Percentiles rank a stretch among this genome's conserved stretches.
These are phyloP conservation scores for Spinus pinus DNA, from an alignment of 2,797 vertebrate genomes.

Conservation along the genomic window DNA sequence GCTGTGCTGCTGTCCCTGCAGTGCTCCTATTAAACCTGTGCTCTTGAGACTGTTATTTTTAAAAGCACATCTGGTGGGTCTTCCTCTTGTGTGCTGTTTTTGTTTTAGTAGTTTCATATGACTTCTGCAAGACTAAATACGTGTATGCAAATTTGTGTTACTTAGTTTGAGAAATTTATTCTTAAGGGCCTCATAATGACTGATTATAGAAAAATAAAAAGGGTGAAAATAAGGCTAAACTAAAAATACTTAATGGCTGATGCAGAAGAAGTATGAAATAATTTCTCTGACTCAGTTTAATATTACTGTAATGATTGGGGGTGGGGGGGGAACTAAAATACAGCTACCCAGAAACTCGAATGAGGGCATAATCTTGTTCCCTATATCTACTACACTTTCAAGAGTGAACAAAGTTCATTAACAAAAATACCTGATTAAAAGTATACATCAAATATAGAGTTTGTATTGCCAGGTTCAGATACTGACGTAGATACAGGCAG, in stretches of 20 bases:
- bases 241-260: not conserved
- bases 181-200: not conserved
- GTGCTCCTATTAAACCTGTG: not conserved
- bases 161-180: not conserved
- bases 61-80: not conserved
- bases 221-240: not conserved
- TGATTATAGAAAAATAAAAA: not conserved
- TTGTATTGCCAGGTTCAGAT: not conserved
- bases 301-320: not conserved
- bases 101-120: not conserved
- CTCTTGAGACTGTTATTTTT: not conserved
- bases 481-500: fast-evolving
- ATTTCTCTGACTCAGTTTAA: not conserved
- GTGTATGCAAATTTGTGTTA: not conserved
- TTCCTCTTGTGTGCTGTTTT: not conserved
- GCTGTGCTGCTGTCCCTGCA: not conserved
- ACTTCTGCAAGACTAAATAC: not conserved
- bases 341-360: not conserved
- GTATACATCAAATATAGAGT: not conserved
- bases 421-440: not conserved
- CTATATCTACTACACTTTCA: not conserved
- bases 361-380: not conserved
- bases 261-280: not conserved
- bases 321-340: not conserved
- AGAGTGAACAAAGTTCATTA: not conserved